Evolutionary conservation across 2,113 vertebrate genomes (phyloP), one percentile per base, ranked within the genome.

Genomic region (Antigone vipio): DNA sequence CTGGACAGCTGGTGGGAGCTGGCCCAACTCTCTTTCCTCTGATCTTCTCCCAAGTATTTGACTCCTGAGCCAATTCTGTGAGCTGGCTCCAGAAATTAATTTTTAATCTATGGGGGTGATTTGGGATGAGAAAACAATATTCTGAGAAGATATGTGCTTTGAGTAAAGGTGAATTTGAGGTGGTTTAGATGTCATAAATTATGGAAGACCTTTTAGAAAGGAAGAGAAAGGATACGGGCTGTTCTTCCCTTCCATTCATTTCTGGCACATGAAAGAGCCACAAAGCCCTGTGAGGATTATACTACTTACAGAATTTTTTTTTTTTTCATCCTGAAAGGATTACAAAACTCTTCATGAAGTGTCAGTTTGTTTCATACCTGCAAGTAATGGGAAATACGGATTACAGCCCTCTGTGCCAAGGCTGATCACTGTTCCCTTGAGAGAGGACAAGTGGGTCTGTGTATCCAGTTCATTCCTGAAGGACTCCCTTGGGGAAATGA

Each of bases 1-100:
- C 88, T 35, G 67, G 84, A 94, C 86, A 96, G 75, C 84, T 87
- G 80, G 56, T 94, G 32, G 62, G 49, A 92, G 30, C 72, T 83
- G 66, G 69, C 60, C 74, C 66, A 81, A 11, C 9, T 68, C 58
- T 78, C 49, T 49, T 56, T 76, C 22, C 90, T 93, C 86, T 94
- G 47, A 85, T 95, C 89, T 63, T 63, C 75, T 93, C 87, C 77
- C 85, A 96, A 24, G 30, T 67, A 44, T 64, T 88, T 92, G 44
- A 72, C 55, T 91, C 35, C n/a, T 24, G 69, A 91, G 87, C 89
- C 85, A 92, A 35, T 42, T 67, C 52, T 77, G 38, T n/a, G 34
- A 91, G 18, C 69, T 63, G 40, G 15, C n/a, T 85, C 60, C 81
- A 92, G 66, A 73, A 92, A 85, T 75, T 68, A 1, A 44, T 64